A percentile compares a stretch with the other conserved stretches of the same genome.
Evolutionary conservation across 2,797 vertebrate species (phyloP).

Genomic region (Mycteria americana): DNA sequence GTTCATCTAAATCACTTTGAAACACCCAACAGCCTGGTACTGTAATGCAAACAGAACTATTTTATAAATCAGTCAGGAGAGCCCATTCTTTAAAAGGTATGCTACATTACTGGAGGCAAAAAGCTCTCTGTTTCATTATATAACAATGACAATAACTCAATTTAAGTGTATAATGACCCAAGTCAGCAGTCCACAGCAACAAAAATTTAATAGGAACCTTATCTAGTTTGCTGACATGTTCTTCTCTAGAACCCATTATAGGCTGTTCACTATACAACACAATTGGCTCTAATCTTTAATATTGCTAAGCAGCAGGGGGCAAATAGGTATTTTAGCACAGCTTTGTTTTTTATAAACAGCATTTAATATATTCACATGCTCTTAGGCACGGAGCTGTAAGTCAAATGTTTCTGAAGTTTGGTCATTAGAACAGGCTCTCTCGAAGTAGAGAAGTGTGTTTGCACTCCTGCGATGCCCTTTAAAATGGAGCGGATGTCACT

Average conservation of each 20-base stretch:
- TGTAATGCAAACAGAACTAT: slow-evolving; percentile 48
- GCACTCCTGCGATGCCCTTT: background rate
- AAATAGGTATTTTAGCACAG: slow-evolving; percentile 72
- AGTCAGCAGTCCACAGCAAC: slow-evolving; percentile 65
- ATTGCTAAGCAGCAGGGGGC: slow-evolving; percentile 72
- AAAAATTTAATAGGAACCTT: slow-evolving; percentile 72
- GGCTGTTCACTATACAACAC: slow-evolving; percentile 68
- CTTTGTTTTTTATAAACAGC: slow-evolving; percentile 70
- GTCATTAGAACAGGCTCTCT: slow-evolving; percentile 1
- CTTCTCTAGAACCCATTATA: slow-evolving; percentile 67
- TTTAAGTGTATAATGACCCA: slow-evolving; percentile 73
- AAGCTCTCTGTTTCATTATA: slow-evolving; percentile 58
- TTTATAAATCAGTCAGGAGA: slow-evolving; percentile 61
- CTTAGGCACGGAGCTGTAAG: slow-evolving; percentile 11
- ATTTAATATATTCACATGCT: slow-evolving; percentile 66
- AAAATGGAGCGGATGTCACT: background rate
- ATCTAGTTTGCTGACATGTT: slow-evolving; percentile 69
- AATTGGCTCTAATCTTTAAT: slow-evolving; percentile 77
- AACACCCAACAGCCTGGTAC: slow-evolving; percentile 23
- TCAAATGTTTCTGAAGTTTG: slow-evolving; percentile 46
- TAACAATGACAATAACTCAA: slow-evolving; percentile 70
- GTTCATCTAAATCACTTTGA: slow-evolving; percentile 67
- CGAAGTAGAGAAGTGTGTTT: background rate
- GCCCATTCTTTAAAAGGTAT: slow-evolving; percentile 58
- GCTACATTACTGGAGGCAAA: slow-evolving; percentile 44